Conservation (phyloP, 2,113 vertebrate genomes). For the Hippocampus zosterae region DNA sequence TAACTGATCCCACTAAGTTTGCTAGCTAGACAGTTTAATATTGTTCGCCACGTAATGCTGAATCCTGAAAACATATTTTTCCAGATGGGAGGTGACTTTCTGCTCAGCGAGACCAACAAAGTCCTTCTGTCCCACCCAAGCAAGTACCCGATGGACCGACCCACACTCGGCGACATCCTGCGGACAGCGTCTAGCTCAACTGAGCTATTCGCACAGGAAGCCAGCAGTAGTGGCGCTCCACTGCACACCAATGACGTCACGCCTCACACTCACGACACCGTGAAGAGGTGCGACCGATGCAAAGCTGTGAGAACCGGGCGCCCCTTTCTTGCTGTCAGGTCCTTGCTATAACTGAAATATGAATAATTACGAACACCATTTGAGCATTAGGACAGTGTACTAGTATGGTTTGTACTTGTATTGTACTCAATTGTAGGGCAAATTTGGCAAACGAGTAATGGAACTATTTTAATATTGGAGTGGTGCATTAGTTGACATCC, state of each 20-base stretch:
- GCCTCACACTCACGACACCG: constrained; percentile 46
- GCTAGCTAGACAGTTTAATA: neutral
- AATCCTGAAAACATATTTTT: neutral
- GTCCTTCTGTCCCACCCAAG: constrained; percentile 61
- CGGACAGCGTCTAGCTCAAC: neutral
- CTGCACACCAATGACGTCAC: constrained; percentile 60
- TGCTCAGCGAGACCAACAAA: constrained; percentile 60
- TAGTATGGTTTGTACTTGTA: neutral
- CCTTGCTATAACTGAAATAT: neutral
- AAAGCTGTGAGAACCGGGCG: constrained; percentile 19
- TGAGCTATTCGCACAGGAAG: neutral
- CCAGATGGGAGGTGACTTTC: constrained; percentile 73
- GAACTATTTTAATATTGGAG: neutral
- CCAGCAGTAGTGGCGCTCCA: constrained; percentile 23
- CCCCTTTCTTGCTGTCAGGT: constrained; percentile 6
- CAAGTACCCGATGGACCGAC: constrained; percentile 64
- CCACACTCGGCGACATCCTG: constrained; percentile 45
- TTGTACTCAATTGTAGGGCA: neutral
- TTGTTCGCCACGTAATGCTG: neutral
- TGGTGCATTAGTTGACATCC: neutral
- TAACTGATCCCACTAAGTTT: neutral
- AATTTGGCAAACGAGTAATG: neutral
- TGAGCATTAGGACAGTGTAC: neutral
- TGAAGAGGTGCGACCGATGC: constrained; percentile 60
- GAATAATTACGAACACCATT: neutral